Evolutionary conservation across 1,140 invertebrate genomes (phyloP).

Genomic region (Procambarus virginalis): DNA sequence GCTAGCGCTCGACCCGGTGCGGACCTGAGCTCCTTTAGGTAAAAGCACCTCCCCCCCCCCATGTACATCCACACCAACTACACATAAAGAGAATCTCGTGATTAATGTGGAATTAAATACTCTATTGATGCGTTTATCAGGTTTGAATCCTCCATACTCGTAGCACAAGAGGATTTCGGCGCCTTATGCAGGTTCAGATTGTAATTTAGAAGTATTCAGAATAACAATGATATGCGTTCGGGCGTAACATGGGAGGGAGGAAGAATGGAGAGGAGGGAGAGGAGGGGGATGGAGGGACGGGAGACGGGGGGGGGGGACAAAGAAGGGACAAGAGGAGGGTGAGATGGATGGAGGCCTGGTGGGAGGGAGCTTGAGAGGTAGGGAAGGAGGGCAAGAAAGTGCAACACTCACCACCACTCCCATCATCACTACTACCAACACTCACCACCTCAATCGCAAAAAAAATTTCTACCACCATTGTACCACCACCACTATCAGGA

Average conservation of each 20-base stretch:
- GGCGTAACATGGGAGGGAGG: constrained; percentile 2
- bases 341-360: not conserved
- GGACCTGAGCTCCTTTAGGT: too few relatives aligned
- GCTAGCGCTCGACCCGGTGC: too few relatives aligned
- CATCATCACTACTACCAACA: too few relatives aligned
- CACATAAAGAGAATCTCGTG: not conserved
- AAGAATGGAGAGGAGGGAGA: not conserved
- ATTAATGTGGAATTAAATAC: not conserved
- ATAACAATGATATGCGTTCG: constrained; percentile 9
- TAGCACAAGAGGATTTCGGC: not conserved
- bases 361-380: not conserved
- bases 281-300: too few relatives aligned
- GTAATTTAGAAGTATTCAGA: constrained; percentile 45
- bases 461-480: too few relatives aligned
- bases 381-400: not conserved
- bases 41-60: too few relatives aligned
- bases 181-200: constrained; percentile 40
- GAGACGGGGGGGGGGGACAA: not conserved
- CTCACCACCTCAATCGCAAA: too few relatives aligned
- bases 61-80: too few relatives aligned
- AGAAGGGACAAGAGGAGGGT: not conserved
- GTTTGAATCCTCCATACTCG: not conserved
- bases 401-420: not conserved
- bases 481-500: too few relatives aligned
- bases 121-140: constrained; percentile 28